Conservation (phyloP, 37 sponge, comb jelly and placozoan species). For the Sycon ciliatum region DNA sequence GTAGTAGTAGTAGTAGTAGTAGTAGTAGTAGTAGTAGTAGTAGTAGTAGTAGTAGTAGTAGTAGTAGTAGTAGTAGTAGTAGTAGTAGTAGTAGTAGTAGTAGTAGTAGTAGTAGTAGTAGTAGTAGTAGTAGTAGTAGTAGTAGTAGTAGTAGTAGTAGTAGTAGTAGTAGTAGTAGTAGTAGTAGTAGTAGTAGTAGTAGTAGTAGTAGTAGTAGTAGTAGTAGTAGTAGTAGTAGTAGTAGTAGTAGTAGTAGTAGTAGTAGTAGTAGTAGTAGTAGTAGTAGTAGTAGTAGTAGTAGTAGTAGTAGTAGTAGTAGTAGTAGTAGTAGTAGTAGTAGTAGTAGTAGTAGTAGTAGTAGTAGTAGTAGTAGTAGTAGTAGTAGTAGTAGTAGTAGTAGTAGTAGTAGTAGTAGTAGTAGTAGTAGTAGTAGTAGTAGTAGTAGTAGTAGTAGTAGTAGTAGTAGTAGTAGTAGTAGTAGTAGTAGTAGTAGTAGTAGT, state of each 20-base stretch:
- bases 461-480: conserved; percentile 6
- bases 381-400: conserved; percentile 8
- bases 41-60: conserved; percentile 6
- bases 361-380: conserved; percentile 8
- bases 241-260: conserved; percentile 8
- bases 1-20: conserved; percentile 8
- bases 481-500: conserved; percentile 8
- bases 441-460: conserved; percentile 8
- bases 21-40: conserved; percentile 8
- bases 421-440: conserved; percentile 8
- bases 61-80: conserved; percentile 8
- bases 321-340: conserved; percentile 8
- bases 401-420: conserved; percentile 6
- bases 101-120: conserved; percentile 6
- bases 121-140: conserved; percentile 8
- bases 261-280: conserved; percentile 8
- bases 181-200: conserved; percentile 8
- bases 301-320: conserved; percentile 8
- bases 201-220: conserved; percentile 8
- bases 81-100: conserved; percentile 8
- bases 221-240: conserved; percentile 6
- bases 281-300: conserved; percentile 6
- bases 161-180: conserved; percentile 6
- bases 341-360: conserved; percentile 6
- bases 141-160: conserved; percentile 8